Evolutionary conservation across 2,888 invertebrate genomes (phyloP), one percentile per base, ranked within the genome.

Genomic region (Cephonodes hylas): DNA sequence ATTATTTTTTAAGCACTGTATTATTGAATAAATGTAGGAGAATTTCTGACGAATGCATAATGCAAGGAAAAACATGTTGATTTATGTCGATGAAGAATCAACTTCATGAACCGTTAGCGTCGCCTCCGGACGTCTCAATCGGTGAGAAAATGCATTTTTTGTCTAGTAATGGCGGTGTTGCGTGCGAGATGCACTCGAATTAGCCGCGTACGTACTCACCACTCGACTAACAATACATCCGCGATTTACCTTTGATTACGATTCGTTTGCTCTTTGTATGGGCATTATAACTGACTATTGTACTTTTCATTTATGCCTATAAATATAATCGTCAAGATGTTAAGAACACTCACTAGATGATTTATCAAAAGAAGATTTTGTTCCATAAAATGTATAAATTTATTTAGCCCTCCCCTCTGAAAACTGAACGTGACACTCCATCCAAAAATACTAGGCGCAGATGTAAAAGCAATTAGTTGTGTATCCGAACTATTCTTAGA

Each of bases 111-210:
- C 53, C 18, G 27, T 53, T 53, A 53, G 53, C 53, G 45, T 45
- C 23, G 45, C 22, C 31, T 53, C 4, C 13, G 13, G 76, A 84
- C 76, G 73, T 79, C 80, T 84, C 77, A 76, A 81, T 80, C 71
- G 69, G 70, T 66, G 70, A 71, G 75, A 76, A 73, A 75, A 75
- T 76, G 77, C 72, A 68, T 66, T 77, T 79, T 78, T 75, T 76
- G 68, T 71, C 67, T 64, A 65, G 73, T 86, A 86, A 86, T 86
- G 84, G 82, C 77, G 73, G 70, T 74, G 77, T 87, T 81, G 87
- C 88, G 86, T 87, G 88, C 78, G 74, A 68, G 71, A 71, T 73
- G 71, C 75, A 70, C 75, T 79, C 79, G 79, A 86, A 88, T 87
- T 86, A 86, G 86, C 83, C 69, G 75, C 67, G 80, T 79, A 73